Evolutionary conservation across 2,888 invertebrate genomes (phyloP).

Genomic region (Nymphalis urticae): DNA sequence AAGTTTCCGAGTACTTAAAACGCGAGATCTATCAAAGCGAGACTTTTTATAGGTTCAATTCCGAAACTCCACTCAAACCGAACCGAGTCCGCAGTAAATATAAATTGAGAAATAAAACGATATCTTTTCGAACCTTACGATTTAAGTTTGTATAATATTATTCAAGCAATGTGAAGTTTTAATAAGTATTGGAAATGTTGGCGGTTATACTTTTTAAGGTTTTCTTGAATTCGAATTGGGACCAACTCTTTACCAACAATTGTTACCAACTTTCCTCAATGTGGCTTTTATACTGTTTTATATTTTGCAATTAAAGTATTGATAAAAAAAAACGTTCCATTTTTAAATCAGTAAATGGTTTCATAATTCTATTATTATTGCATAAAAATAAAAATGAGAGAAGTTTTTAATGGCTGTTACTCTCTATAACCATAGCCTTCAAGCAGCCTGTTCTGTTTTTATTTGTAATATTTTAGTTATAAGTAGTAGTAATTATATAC

Average conservation of each 20-base stretch:
- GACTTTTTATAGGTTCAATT: slow-evolving; percentile 32
- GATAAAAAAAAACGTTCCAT: not conserved
- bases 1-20: slow-evolving; percentile 24
- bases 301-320: not conserved
- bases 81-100: slow-evolving; percentile 34
- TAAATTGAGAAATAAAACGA: slow-evolving; percentile 36
- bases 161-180: slow-evolving; percentile 8
- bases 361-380: slow-evolving; percentile 23
- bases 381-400: slow-evolving; percentile 20
- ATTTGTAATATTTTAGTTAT: too few species aligned
- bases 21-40: slow-evolving; percentile 29
- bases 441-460: not conserved
- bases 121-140: slow-evolving; percentile 14
- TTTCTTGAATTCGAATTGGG: not conserved
- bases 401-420: slow-evolving; percentile 24
- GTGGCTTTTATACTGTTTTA: too few species aligned
- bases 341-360: slow-evolving; percentile 14
- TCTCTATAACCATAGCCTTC: slow-evolving; percentile 12
- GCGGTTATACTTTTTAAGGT: not conserved
- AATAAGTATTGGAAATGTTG: not conserved
- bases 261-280: too few species aligned
- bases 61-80: slow-evolving; percentile 26
- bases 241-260: too few species aligned
- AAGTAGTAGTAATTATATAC: too few species aligned
- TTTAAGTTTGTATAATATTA: slow-evolving; percentile 8